Evolutionary conservation across 2,888 invertebrate species (phyloP).

Genomic region (Hypomecis punctinalis): DNA sequence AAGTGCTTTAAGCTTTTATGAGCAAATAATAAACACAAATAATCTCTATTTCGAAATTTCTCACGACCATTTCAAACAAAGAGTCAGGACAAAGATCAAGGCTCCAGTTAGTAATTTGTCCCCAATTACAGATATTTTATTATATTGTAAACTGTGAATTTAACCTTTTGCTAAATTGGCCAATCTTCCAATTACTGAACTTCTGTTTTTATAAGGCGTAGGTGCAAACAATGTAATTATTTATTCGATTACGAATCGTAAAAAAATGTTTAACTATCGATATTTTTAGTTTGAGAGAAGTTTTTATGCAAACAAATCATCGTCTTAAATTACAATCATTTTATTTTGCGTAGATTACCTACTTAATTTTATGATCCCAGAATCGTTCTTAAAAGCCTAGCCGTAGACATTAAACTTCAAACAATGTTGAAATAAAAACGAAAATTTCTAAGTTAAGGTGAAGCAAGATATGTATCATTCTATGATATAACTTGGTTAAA

Average conservation of each 20-base stretch:
- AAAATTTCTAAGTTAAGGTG: too few relatives aligned
- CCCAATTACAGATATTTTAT: slow-evolving; percentile 36
- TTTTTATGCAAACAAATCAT: not conserved
- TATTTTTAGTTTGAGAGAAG: not conserved
- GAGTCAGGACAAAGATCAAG: slow-evolving; percentile 29
- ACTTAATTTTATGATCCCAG: too few relatives aligned
- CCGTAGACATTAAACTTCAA: too few relatives aligned
- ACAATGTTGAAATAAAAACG: too few relatives aligned
- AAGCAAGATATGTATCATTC: too few relatives aligned
- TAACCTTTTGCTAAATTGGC: slow-evolving; percentile 32
- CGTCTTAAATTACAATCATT: too few relatives aligned
- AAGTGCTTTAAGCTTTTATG: too few relatives aligned
- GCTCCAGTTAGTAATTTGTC: slow-evolving; percentile 23
- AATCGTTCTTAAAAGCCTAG: too few relatives aligned
- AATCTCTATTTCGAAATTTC: not conserved
- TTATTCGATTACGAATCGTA: slow-evolving; percentile 9
- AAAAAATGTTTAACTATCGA: not conserved
- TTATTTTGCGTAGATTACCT: too few relatives aligned
- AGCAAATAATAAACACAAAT: not conserved
- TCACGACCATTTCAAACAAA: slow-evolving; percentile 7
- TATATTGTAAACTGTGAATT: slow-evolving; percentile 33
- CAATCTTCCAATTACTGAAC: slow-evolving; percentile 45
- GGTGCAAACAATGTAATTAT: slow-evolving; percentile 28
- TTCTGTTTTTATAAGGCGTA: slow-evolving; percentile 33
- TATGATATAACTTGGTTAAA: too few relatives aligned